Conservation (phyloP, 2,797 vertebrate species). For the Streptopelia turtur region DNA sequence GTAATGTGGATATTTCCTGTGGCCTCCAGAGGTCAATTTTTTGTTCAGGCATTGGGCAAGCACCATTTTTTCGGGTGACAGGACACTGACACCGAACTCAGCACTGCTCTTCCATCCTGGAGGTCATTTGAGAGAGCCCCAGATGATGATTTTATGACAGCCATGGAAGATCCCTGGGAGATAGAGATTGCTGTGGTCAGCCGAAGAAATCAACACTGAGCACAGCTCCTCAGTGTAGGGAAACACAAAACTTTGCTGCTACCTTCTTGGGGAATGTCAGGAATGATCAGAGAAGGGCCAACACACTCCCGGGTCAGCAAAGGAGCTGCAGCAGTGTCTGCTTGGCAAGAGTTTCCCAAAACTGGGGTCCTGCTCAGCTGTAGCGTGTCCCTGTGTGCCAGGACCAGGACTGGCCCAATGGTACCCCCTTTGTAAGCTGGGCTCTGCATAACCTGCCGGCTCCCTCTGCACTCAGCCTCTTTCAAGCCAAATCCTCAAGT, state of each 20-base stretch:
- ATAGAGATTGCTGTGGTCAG: background rate
- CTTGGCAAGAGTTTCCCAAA: background rate
- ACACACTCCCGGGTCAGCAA: background rate
- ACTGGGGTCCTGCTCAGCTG: background rate
- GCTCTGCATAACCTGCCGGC: background rate
- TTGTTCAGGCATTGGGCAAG: background rate
- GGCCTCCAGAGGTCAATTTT: background rate
- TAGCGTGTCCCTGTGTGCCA: background rate
- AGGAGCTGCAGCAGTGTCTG: background rate
- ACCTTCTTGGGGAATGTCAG: background rate
- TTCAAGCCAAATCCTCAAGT: background rate
- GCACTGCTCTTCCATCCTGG: background rate
- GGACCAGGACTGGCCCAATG: background rate
- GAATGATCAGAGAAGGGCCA: background rate
- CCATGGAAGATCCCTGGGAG: background rate
- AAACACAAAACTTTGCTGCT: background rate
- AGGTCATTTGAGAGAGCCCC: rapidly evolving
- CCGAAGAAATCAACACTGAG: background rate
- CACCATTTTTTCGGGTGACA: background rate
- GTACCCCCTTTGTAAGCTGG: background rate
- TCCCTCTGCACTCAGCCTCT: background rate
- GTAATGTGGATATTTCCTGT: background rate
- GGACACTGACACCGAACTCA: background rate
- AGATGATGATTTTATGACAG: background rate
- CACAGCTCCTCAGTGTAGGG: background rate